Percentiles rank a stretch among this genome's conserved stretches.
Evolutionary conservation across 1,140 invertebrate species (phyloP).

Genomic region (Piezodorus guildinii): DNA sequence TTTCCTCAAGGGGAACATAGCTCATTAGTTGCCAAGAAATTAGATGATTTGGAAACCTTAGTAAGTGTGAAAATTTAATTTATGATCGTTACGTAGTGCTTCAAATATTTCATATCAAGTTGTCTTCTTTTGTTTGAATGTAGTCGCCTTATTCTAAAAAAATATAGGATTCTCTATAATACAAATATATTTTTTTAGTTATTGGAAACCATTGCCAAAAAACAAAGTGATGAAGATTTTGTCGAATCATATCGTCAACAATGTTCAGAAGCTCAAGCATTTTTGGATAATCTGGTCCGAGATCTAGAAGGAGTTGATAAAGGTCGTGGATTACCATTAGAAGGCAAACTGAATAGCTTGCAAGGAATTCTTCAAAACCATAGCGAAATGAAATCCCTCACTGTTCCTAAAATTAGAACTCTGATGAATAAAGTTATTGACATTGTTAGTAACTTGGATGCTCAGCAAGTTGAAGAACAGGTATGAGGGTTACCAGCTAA

Average conservation of each 20-base stretch:
- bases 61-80: constrained; percentile 26
- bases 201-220: constrained; percentile 57
- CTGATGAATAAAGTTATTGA: constrained; percentile 59
- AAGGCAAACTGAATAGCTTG: neutral
- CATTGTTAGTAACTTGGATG: constrained; percentile 72
- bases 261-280: constrained; percentile 60
- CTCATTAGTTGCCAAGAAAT: constrained; percentile 57
- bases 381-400: constrained; percentile 33
- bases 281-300: constrained; percentile 67
- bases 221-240: constrained; percentile 58
- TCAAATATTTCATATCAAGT: no score
- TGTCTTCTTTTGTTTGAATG: no score
- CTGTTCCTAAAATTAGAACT: constrained; percentile 52
- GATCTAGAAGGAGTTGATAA: constrained; percentile 69
- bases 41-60: constrained; percentile 45
- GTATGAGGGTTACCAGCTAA: constrained; percentile 29
- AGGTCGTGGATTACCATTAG: constrained; percentile 55
- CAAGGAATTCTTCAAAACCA: constrained; percentile 36
- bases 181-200: constrained; percentile 37
- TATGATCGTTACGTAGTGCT: neutral
- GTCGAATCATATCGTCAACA: constrained; percentile 67
- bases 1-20: constrained; percentile 15
- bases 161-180: neutral
- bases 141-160: no score
- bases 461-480: constrained; percentile 82